Conservation (phyloP, 2,113 vertebrate genomes). For the Micromys minutus region DNA sequence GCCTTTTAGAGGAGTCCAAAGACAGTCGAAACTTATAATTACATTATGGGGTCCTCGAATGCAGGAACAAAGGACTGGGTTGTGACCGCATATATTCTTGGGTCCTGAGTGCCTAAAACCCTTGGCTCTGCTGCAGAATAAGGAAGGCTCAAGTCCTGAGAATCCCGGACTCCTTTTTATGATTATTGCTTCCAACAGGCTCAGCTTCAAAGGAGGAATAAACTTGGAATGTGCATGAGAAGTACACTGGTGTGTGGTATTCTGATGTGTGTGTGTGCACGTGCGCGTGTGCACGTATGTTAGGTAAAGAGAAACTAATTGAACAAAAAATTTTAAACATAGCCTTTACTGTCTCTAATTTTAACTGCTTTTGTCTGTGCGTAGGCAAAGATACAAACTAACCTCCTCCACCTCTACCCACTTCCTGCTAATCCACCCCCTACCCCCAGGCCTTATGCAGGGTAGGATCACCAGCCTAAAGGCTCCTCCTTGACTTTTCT, state of each 20-base stretch:
- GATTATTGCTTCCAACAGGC: not conserved
- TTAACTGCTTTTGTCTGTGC: not conserved
- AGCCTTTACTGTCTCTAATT: not conserved
- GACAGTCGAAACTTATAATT: not conserved
- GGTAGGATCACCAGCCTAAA: rapidly evolving
- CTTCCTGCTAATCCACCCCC: rapidly evolving
- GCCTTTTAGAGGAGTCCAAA: not conserved
- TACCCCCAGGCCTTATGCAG: rapidly evolving
- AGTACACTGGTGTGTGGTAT: not conserved
- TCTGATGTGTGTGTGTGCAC: not conserved
- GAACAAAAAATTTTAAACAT: not conserved
- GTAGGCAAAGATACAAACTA: not conserved
- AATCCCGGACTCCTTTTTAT: not conserved
- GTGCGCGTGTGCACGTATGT: not conserved
- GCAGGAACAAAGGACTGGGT: not conserved
- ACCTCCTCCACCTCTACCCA: rapidly evolving
- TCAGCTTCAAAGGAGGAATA: not conserved
- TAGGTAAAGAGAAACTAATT: not conserved
- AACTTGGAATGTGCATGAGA: not conserved
- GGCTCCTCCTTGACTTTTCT: not conserved
- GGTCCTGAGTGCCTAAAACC: not conserved
- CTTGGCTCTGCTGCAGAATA: not conserved
- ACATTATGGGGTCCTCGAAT: not conserved
- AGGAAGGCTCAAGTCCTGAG: not conserved
- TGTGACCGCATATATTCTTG: not conserved